These are phyloP conservation scores for Urocolius indicus DNA, from an alignment of 2,113 vertebrate genomes.

Conservation along the genomic window DNA sequence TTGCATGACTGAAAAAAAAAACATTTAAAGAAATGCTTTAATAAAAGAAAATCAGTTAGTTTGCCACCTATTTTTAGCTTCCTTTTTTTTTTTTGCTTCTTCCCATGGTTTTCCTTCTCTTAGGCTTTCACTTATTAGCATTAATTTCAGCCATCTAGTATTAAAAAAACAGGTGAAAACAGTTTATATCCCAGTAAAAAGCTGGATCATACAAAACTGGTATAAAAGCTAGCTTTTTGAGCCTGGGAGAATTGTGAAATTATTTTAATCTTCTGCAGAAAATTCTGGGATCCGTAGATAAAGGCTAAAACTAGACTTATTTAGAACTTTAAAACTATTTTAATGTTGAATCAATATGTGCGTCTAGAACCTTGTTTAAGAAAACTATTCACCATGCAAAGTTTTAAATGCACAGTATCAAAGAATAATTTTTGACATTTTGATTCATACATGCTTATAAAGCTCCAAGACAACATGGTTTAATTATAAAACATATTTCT, in stretches of 20 bases:
- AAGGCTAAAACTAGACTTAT: slow-evolving; percentile 55
- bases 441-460: slow-evolving; percentile 91
- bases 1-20: neutral
- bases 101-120: neutral
- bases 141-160: neutral
- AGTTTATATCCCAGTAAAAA: neutral
- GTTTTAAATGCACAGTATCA: slow-evolving; percentile 88
- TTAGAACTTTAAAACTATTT: slow-evolving; percentile 72
- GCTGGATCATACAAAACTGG: neutral
- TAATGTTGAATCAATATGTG: slow-evolving; percentile 73
- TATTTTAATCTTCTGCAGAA: slow-evolving; percentile 27
- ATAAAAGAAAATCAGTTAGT: neutral
- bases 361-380: slow-evolving; percentile 75
- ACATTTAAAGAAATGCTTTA: neutral
- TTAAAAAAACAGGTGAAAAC: neutral
- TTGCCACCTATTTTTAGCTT: neutral
- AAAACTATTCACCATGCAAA: slow-evolving; percentile 81
- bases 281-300: slow-evolving; percentile 41
- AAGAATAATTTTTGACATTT: slow-evolving; percentile 91
- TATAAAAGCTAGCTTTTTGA: slow-evolving; percentile 22
- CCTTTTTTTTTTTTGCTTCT: neutral
- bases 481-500: slow-evolving; percentile 99
- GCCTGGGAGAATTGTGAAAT: neutral
- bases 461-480: slow-evolving; percentile 94
- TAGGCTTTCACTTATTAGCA: neutral